Percentiles rank a stretch among this genome's conserved stretches.
Conservation (phyloP, 2,888 invertebrate species). For the Ligdia adustata region DNA sequence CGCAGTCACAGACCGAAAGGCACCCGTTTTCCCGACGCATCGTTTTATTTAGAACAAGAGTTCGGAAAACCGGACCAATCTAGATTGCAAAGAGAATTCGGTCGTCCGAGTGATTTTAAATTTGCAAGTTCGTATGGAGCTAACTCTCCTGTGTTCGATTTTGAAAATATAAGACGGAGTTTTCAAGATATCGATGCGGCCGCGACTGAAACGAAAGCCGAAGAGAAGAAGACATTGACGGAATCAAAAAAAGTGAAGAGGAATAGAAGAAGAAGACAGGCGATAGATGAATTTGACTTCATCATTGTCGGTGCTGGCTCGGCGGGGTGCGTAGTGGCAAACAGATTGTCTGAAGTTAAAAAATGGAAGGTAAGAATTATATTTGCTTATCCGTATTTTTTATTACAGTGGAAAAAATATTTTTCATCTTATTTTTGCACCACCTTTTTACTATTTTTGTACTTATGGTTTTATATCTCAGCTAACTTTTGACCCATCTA, state of each 20-base stretch:
- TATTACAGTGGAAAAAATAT: too few relatives aligned
- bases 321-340: conserved; percentile 87
- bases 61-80: conserved; percentile 20
- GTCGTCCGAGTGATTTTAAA: conserved; percentile 30
- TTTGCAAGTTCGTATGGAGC: conserved; percentile 31
- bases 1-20: conserved; percentile 47
- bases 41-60: conserved; percentile 50
- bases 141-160: conserved; percentile 38
- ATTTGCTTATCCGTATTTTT: neutral
- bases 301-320: conserved; percentile 87
- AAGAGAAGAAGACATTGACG: conserved; percentile 30
- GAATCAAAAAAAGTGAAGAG: conserved; percentile 40
- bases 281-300: conserved; percentile 81
- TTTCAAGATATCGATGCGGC: conserved; percentile 51
- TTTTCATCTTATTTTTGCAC: too few relatives aligned
- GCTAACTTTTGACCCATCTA: too few relatives aligned
- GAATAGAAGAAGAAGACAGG: conserved; percentile 52
- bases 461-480: too few relatives aligned
- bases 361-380: conserved; percentile 82
- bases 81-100: conserved; percentile 14
- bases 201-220: conserved; percentile 40
- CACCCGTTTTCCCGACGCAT: conserved; percentile 45
- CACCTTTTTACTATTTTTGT: too few relatives aligned
- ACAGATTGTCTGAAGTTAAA: conserved; percentile 85
- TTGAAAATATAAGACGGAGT: conserved; percentile 41